These are phyloP conservation scores for Pantala flavescens DNA, from an alignment of 1,140 invertebrate species.

Conservation along the genomic window DNA sequence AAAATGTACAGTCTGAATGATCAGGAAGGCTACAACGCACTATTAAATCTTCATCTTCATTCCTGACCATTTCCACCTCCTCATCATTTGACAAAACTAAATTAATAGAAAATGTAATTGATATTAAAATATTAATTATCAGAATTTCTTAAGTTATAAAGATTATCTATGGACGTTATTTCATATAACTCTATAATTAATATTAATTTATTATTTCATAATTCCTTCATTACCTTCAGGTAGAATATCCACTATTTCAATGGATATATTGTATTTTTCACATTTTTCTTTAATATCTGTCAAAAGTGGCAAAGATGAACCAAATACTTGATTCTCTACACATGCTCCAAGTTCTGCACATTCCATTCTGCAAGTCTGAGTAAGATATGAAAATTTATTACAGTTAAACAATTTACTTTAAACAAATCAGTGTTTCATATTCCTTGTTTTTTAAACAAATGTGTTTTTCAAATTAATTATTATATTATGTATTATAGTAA, in stretches of 20 bases:
- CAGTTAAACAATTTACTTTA: too few relatives aligned
- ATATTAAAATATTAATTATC: too few relatives aligned
- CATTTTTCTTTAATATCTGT: constrained; percentile 31
- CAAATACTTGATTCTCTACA: constrained; percentile 54
- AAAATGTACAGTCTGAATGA: neutral
- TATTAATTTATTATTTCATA: neutral
- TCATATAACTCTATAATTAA: neutral
- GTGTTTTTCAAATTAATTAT: too few relatives aligned
- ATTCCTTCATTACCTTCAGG: neutral
- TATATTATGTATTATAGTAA: too few relatives aligned
- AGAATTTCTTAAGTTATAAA: too few relatives aligned
- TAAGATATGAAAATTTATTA: constrained; percentile 15
- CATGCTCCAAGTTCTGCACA: constrained; percentile 65
- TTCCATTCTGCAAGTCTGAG: constrained; percentile 55
- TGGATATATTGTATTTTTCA: neutral
- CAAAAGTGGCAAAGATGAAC: constrained; percentile 13
- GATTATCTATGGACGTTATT: neutral
- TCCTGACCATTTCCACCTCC: neutral
- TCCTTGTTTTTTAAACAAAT: too few relatives aligned
- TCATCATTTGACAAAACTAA: too few relatives aligned
- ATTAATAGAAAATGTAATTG: too few relatives aligned
- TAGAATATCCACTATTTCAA: neutral
- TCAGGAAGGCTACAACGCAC: neutral
- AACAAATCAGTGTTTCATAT: too few relatives aligned
- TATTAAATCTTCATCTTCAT: neutral